These are phyloP conservation scores for Rotaria magnacalcarata DNA, from an alignment of 2,888 invertebrate genomes.

Conservation along the genomic window DNA sequence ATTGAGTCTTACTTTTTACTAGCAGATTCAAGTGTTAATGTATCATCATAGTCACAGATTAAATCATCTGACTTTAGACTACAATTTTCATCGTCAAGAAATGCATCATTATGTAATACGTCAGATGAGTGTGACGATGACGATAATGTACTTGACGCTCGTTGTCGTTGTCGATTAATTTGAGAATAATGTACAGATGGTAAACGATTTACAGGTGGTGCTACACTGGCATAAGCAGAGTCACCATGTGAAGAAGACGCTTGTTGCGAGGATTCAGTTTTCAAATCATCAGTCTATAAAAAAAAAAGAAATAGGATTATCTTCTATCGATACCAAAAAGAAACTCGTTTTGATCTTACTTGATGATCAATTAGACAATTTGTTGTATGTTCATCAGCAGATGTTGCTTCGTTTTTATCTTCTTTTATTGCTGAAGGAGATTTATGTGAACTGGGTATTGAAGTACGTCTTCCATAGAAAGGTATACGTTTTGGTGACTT, in stretches of 20 bases:
- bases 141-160: not conserved
- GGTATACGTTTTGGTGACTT: not conserved
- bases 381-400: not conserved
- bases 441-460: not conserved
- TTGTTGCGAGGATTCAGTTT: not conserved
- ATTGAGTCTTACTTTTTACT: not conserved
- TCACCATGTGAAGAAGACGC: not conserved
- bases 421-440: not conserved
- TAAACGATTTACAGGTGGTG: not conserved
- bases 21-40: not conserved
- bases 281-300: not conserved
- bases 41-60: slow-evolving; percentile 35
- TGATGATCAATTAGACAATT: not conserved
- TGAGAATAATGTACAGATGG: not conserved
- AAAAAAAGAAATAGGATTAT: not conserved
- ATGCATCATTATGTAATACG: not conserved
- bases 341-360: not conserved
- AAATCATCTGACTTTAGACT: slow-evolving; percentile 20
- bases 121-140: not conserved
- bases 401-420: not conserved
- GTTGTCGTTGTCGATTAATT: not conserved
- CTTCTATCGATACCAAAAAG: too few relatives aligned
- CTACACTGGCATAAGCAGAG: not conserved
- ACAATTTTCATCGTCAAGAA: slow-evolving; percentile 27
- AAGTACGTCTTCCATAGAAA: not conserved